phyloP scores from a whole-genome alignment of 2,113 vertebrate species.

The Anser cygnoides region DNA sequence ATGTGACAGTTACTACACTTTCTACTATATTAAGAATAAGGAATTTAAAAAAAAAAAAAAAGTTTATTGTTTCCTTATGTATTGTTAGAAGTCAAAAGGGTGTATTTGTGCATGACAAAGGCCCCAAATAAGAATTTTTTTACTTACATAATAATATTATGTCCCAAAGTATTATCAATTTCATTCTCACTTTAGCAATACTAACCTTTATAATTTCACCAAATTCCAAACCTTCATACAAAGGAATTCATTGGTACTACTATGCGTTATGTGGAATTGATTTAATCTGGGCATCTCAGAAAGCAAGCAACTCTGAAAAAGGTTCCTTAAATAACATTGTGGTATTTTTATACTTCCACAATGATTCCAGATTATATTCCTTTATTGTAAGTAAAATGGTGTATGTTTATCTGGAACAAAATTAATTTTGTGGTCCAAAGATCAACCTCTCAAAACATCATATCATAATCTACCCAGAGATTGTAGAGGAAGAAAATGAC shows the following conservation, averaged over 20 bases:
- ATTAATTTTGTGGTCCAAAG: background rate
- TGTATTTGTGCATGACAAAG: background rate
- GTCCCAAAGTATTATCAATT: background rate
- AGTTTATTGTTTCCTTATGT: background rate
- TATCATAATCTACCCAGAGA: background rate
- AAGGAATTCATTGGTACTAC: background rate
- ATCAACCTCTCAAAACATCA: background rate
- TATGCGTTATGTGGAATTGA: background rate
- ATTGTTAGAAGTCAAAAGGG: background rate
- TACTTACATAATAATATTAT: background rate
- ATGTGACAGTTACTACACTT: slow-evolving; percentile 19
- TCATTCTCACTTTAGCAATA: background rate
- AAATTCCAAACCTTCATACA: background rate
- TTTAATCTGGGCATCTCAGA: background rate
- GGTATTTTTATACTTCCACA: background rate
- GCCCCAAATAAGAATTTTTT: background rate
- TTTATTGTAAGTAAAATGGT: background rate
- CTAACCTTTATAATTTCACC: background rate
- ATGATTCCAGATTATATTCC: background rate
- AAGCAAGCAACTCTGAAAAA: background rate
- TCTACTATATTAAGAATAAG: background rate
- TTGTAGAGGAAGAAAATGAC: background rate
- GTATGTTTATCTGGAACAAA: background rate
- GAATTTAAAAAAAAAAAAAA: background rate
- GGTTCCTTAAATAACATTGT: background rate